Base-by-base conservation (phyloP, 2,113 vertebrate genomes). In the Polypterus bichir region DNA sequence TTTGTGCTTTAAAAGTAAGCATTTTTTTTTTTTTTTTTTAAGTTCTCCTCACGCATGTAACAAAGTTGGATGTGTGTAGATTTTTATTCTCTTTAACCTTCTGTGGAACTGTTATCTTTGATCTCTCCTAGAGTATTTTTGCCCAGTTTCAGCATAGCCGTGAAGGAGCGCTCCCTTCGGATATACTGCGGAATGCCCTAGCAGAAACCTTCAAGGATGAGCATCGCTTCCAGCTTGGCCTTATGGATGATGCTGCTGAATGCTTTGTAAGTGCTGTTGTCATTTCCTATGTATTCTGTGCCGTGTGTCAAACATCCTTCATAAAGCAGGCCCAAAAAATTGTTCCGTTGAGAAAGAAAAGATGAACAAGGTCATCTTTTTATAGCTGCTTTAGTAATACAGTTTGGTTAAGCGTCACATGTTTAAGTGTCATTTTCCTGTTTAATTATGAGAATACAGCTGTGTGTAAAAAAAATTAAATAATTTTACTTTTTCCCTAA, bases 191-290 rank as follows among this genome's bases (percentile, higher is more conserved):
- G 61, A 84, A 88, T 5, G 96, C 95, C 63, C 83, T 99, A 4
- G 96, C 96, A 0, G 94, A 98, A 70, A 97, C 92, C 71, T 99
- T 98, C 81, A 92, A 92, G 79, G 95, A 97, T 61, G 95, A 97
- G 62, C 96, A 97, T 49, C 87, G 95, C 49, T 99, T 99, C 81
- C 96, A 98, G 78, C 89, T 99, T 67, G 96, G 96, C 49, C 88
- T 92, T 58, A 99, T 99, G 96, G 93, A 99, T 47, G 96, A 99
- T 67, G 96, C 96, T 46, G 95, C 95, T 2, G 96, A 99, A 73
- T 99, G 96, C 78, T 99, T 99, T 77, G 96, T 98, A 73, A 88
- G 96, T 92, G 68, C 62, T 58, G 27, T 64, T 51, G 7, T 55
- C 57, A 44, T 3, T 47, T 4, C 10, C 57, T 62, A 3, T n/a